phyloP scores from a whole-genome alignment of 2,888 invertebrate species.

The Cylindroiulus punctatus region DNA sequence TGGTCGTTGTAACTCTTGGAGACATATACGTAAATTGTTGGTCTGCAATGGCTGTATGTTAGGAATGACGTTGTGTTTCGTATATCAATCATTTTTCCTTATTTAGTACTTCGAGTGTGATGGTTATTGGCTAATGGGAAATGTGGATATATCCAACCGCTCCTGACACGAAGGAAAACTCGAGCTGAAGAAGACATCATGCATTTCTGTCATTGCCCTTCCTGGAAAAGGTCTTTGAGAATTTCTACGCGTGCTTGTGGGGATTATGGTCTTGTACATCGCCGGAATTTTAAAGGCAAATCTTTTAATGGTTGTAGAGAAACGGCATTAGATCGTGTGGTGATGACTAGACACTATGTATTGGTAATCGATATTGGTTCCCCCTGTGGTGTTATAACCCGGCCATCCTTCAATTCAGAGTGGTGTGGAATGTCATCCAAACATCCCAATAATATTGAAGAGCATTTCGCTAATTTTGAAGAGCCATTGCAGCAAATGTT shows the following conservation, averaged over 20 bases:
- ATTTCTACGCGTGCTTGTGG: not conserved
- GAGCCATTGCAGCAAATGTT: too few relatives aligned
- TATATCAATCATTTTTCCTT: too few relatives aligned
- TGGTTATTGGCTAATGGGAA: not conserved
- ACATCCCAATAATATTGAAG: not conserved
- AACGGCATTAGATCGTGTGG: not conserved
- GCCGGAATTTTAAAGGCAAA: conserved; percentile 27
- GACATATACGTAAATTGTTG: too few relatives aligned
- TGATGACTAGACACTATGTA: conserved; percentile 30
- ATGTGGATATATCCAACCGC: not conserved
- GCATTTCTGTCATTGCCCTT: not conserved
- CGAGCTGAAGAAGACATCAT: not conserved
- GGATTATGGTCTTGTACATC: not conserved
- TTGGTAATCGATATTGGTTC: not conserved
- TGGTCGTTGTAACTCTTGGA: too few relatives aligned
- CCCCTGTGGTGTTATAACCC: not conserved
- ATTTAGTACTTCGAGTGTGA: not conserved
- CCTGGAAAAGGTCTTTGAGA: not conserved
- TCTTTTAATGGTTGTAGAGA: conserved; percentile 22
- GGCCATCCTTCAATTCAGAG: not conserved
- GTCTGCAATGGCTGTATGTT: too few relatives aligned
- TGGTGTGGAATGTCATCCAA: not conserved
- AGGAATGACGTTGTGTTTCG: too few relatives aligned
- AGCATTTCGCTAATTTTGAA: not conserved
- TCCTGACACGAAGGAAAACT: not conserved